Base-by-base conservation (phyloP, 2,113 vertebrate genomes). In the Pluvianellus socialis region DNA sequence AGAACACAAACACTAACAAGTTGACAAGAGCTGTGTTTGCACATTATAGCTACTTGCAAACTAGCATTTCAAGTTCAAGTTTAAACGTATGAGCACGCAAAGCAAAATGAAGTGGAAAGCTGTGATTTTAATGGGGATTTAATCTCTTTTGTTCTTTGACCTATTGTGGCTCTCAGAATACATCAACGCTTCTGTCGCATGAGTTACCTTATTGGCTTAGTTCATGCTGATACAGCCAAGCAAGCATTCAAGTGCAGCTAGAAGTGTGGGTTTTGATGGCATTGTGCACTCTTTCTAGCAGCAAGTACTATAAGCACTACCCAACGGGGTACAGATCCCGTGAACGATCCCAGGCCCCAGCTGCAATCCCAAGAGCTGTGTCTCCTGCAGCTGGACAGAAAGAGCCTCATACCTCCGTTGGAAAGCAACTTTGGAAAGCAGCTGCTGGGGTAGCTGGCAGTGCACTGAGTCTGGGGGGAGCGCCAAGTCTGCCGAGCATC, bases 41-140 rank as follows among this genome's bases (percentile, higher is more conserved):
- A 87, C 92, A 92, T 97, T 96, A 83, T 79, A 95, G 76, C 87
- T 96, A 94, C 94, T 98, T 97, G 97, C 97, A 97, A 93, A 96
- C 92, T 96, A 96, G 96, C 96, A 70, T 94, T 95, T 94, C 85
- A 97, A 94, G 96, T 97, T 98, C 94, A 95, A 88, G 93, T 96
- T 97, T 94, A 63, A 12, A 89, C 81, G 79, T 79, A 93, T 12
- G 35, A 92, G 86, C 61, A 58, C 40, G 63, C 94, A 97, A 96
- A 97, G 97, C 56, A 97, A 97, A 98, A 97, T 90, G 93, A 97
- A 98, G 93, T 97, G 97, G 96, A 98, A 98, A 92, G 89, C 91
- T 98, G 95, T 98, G 96, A 97, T 98, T 97, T 96, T 97, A 98
- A 97, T 71, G 91, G 92, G 87, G 97, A 91, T 98, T 98, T 97